phyloP scores from a whole-genome alignment of 2,797 vertebrate species.

The Acanthis flammea region DNA sequence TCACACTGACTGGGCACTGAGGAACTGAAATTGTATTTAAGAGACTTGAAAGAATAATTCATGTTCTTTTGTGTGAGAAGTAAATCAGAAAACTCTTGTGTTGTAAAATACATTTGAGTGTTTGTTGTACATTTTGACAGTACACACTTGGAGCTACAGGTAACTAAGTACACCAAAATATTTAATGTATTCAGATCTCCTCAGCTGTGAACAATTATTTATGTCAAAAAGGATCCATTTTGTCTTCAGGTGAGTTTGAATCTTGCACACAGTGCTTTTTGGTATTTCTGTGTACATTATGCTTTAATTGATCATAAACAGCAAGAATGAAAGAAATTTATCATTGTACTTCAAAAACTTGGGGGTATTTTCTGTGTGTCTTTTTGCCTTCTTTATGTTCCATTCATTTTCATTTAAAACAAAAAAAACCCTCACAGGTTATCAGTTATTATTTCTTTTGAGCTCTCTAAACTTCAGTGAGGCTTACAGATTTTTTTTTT shows the following conservation, averaged over 20 bases:
- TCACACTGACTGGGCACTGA: background rate
- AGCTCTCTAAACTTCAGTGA: background rate
- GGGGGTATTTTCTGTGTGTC: rapidly evolving
- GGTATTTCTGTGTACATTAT: background rate
- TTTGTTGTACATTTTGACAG: background rate
- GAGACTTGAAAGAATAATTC: background rate
- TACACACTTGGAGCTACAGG: background rate
- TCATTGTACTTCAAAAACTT: background rate
- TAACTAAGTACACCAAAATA: background rate
- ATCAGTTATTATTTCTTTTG: background rate
- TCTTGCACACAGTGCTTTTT: background rate
- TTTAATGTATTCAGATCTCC: background rate
- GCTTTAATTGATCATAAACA: background rate
- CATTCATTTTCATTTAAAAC: background rate
- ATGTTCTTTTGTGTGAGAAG: background rate
- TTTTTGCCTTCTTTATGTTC: background rate
- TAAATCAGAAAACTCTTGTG: background rate
- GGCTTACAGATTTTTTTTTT: background rate
- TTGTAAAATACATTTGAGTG: background rate
- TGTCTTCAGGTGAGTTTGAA: background rate
- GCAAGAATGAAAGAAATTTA: background rate
- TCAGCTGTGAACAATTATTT: background rate
- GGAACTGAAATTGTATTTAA: background rate
- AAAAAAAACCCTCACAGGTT: background rate
- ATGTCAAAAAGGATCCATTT: background rate